A percentile compares a stretch with the other conserved stretches of the same genome.
These are phyloP conservation scores for Kryptolebias ocellatus DNA, from an alignment of 2,797 vertebrate species.

Conservation along the genomic window DNA sequence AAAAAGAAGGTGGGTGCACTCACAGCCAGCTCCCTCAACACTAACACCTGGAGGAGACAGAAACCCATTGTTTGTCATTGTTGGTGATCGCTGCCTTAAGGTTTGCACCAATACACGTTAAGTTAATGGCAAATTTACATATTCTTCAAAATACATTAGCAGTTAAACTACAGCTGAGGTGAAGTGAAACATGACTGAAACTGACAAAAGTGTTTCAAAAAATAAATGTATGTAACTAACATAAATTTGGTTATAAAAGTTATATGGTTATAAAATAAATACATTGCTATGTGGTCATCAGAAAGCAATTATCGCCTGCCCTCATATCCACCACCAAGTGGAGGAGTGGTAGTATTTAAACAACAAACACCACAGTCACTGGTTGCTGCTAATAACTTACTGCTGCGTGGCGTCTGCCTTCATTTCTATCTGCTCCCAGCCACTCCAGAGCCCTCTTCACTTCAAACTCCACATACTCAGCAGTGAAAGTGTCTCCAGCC, in stretches of 20 bases:
- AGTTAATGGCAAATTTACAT: too few relatives aligned
- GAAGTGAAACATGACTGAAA: too few relatives aligned
- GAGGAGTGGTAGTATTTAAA: conserved; percentile 33
- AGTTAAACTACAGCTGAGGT: too few relatives aligned
- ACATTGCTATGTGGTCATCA: neutral
- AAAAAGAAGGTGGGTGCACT: conserved; percentile 99
- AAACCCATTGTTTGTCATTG: neutral
- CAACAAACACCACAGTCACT: conserved; percentile 47
- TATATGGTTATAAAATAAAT: neutral
- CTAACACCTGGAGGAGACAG: conserved; percentile 87
- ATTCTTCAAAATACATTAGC: too few relatives aligned
- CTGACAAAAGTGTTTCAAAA: too few relatives aligned
- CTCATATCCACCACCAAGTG: conserved; percentile 18
- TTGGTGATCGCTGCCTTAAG: neutral
- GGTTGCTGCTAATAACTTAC: conserved; percentile 77
- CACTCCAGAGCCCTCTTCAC: conserved; percentile 98
- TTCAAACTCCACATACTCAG: conserved; percentile 98
- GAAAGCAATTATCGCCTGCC: neutral
- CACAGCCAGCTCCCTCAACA: conserved; percentile 94
- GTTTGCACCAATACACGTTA: too few relatives aligned
- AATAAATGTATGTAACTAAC: too few relatives aligned
- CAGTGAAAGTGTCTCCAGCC: conserved; percentile 98
- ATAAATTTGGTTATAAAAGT: neutral
- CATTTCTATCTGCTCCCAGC: conserved; percentile 96
- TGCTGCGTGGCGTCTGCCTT: conserved; percentile 94